Percentiles rank a stretch among this genome's conserved stretches.
Evolutionary conservation across 2,888 invertebrate species (phyloP).

Genomic region (Meta bourneti): DNA sequence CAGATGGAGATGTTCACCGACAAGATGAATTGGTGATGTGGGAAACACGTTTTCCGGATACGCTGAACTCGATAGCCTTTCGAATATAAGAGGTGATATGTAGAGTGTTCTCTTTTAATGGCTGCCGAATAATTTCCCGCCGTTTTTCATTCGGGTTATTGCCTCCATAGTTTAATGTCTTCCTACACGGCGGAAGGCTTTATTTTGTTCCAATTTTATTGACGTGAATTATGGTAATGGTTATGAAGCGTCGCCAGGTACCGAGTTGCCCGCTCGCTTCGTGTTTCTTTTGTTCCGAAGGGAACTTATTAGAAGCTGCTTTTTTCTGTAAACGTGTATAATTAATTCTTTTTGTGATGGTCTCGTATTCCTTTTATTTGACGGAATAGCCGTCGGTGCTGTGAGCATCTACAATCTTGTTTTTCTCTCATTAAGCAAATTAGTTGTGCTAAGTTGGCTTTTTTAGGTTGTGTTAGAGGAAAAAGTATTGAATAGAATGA

Average conservation of each 20-base stretch:
- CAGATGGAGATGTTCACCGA: slow-evolving; percentile 22
- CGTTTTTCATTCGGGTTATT: slow-evolving; percentile 53
- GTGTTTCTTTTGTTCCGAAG: slow-evolving; percentile 22
- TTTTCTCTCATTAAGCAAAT: too few species aligned
- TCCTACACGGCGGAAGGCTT: slow-evolving; percentile 38
- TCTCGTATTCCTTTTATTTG: not conserved
- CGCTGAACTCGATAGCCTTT: slow-evolving; percentile 26
- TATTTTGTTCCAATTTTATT: slow-evolving; percentile 59
- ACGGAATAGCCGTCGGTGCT: not conserved
- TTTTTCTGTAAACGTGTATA: not conserved
- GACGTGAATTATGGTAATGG: slow-evolving; percentile 64
- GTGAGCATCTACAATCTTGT: too few species aligned
- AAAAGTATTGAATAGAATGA: too few species aligned
- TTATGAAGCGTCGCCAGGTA: slow-evolving; percentile 44
- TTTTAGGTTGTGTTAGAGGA: too few species aligned
- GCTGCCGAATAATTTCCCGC: not conserved
- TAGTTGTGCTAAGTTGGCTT: too few species aligned
- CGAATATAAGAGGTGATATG: slow-evolving; percentile 21
- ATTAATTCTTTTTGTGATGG: slow-evolving; percentile 30
- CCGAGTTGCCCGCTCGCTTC: not conserved
- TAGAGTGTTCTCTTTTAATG: slow-evolving; percentile 27
- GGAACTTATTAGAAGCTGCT: slow-evolving; percentile 16
- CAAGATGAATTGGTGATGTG: slow-evolving; percentile 36
- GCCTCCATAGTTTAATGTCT: slow-evolving; percentile 48
- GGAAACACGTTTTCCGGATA: slow-evolving; percentile 47